Percentiles rank a stretch among this genome's conserved stretches.
phyloP scores from a whole-genome alignment of 2,797 vertebrate species.

The Anableps anableps region DNA sequence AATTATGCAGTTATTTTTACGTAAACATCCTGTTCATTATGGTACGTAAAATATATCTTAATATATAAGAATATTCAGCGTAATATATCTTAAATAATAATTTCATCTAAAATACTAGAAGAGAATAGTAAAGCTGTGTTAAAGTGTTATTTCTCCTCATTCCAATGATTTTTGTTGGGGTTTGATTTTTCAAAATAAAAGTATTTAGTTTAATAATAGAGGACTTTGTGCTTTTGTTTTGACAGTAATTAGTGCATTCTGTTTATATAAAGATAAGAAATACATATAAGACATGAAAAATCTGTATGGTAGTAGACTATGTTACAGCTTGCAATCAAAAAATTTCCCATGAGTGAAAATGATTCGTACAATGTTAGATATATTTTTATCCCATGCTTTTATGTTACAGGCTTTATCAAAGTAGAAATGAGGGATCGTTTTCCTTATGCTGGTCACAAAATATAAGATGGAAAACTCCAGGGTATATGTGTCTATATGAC shows the following conservation, averaged over 20 bases:
- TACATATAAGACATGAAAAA: constrained; percentile 54
- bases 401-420: constrained; percentile 77
- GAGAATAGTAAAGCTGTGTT: constrained; percentile 20
- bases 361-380: constrained; percentile 56
- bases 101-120: constrained; percentile 30
- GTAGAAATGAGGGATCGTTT: constrained; percentile 63
- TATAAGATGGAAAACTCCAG: constrained; percentile 73
- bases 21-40: constrained; percentile 41
- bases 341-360: constrained; percentile 51
- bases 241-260: constrained; percentile 75
- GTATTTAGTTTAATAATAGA: constrained; percentile 49
- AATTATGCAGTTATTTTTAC: constrained; percentile 35
- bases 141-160: constrained; percentile 24
- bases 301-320: constrained; percentile 51
- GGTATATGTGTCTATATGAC: constrained; percentile 45
- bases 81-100: constrained; percentile 28
- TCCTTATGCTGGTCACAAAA: constrained; percentile 67
- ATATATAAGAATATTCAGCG: constrained; percentile 27
- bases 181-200: constrained; percentile 32
- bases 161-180: constrained; percentile 58
- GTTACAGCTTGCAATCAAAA: constrained; percentile 57
- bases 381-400: constrained; percentile 70
- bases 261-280: constrained; percentile 73
- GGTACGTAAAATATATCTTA: constrained; percentile 30
- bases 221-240: constrained; percentile 75